Percentiles rank a stretch among this genome's conserved stretches.
phyloP scores from a whole-genome alignment of 2,888 invertebrate species.

The Hedychridium roseum region DNA sequence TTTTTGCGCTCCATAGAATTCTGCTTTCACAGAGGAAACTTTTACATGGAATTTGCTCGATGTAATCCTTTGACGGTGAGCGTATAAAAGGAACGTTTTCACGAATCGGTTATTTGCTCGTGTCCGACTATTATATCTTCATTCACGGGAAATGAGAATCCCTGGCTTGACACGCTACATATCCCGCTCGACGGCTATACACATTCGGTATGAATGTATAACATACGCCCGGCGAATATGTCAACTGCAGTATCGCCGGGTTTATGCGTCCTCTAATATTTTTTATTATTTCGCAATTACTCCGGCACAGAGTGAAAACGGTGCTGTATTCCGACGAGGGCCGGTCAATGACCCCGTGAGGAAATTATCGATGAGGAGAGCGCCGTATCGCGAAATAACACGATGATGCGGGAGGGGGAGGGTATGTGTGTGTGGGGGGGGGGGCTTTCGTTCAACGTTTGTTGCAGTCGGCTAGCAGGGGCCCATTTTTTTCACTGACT shows the following conservation, averaged over 20 bases:
- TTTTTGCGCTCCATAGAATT: too few relatives aligned
- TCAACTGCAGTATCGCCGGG: conserved; percentile 55
- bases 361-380: background rate
- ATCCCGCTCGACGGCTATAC: conserved; percentile 42
- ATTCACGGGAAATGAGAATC: conserved; percentile 42
- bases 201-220: conserved; percentile 54
- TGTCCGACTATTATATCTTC: background rate
- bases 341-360: too few relatives aligned
- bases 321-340: too few relatives aligned
- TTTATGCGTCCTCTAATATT: conserved; percentile 40
- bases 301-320: conserved; percentile 12
- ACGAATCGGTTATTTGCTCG: too few relatives aligned
- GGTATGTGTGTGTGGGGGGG: too few relatives aligned
- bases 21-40: too few relatives aligned
- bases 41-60: too few relatives aligned
- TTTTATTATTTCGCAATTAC: conserved; percentile 26
- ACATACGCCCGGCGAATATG: conserved; percentile 55
- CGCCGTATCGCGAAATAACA: background rate
- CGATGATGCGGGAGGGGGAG: too few relatives aligned
- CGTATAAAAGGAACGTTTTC: too few relatives aligned
- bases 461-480: too few relatives aligned
- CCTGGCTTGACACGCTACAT: conserved; percentile 46
- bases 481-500: too few relatives aligned
- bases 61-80: too few relatives aligned
- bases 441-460: conserved; percentile 16